Conservation (phyloP, 2,888 invertebrate genomes). For the Harmothoe impar region DNA sequence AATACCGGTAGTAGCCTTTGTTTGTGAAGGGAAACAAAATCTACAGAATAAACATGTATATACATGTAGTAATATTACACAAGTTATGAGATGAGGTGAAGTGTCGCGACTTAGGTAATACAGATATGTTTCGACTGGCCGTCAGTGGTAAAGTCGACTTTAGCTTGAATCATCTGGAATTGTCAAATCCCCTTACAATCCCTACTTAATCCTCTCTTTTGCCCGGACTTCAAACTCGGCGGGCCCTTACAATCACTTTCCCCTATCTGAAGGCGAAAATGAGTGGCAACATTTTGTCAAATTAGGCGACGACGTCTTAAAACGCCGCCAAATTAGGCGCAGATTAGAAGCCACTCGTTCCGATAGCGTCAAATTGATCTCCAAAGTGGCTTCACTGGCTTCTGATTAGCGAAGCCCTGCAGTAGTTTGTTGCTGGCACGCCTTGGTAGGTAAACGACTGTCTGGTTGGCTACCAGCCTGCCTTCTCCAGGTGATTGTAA, state of each 20-base stretch:
- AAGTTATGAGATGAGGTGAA: too few species aligned
- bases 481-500: too few species aligned
- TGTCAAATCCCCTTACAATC: neutral
- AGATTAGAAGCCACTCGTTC: conserved; percentile 53
- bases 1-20: too few species aligned
- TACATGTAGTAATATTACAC: too few species aligned
- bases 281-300: conserved; percentile 20
- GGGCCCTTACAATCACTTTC: neutral
- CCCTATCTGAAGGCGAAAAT: conserved; percentile 29
- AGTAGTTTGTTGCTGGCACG: too few species aligned
- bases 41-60: too few species aligned
- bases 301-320: conserved; percentile 18
- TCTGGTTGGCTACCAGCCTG: too few species aligned
- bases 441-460: too few species aligned
- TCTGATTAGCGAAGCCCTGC: conserved; percentile 23
- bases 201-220: neutral
- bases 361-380: conserved; percentile 49
- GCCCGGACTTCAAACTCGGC: neutral
- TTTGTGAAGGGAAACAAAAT: too few species aligned
- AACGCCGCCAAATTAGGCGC: conserved; percentile 22
- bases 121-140: too few species aligned
- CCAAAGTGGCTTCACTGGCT: conserved; percentile 34
- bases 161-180: neutral
- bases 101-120: too few species aligned
- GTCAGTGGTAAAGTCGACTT: neutral